phyloP scores from a whole-genome alignment of 2,888 invertebrate species.

The Agrotis ipsilon region DNA sequence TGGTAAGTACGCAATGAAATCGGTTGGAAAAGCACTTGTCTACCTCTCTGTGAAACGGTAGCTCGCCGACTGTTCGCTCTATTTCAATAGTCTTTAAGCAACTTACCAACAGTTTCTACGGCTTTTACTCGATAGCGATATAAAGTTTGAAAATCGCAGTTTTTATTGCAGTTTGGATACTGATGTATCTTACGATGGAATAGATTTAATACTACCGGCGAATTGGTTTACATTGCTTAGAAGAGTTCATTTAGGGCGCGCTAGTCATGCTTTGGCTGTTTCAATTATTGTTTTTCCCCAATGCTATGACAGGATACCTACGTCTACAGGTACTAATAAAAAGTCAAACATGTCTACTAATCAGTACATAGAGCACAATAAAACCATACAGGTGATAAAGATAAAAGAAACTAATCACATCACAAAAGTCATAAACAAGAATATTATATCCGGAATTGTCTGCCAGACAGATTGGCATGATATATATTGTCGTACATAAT shows the following conservation, averaged over 20 bases:
- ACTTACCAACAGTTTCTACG: constrained; percentile 64
- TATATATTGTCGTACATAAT: constrained; percentile 5
- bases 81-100: constrained; percentile 69
- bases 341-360: neutral
- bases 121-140: constrained; percentile 59
- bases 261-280: neutral
- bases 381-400: constrained; percentile 11
- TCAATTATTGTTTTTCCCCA: no score
- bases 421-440: constrained; percentile 15
- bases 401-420: constrained; percentile 8
- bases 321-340: no score
- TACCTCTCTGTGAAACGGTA: constrained; percentile 48
- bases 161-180: constrained; percentile 70
- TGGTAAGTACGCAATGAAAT: constrained; percentile 54
- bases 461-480: constrained; percentile 4
- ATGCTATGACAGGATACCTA: no score
- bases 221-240: constrained; percentile 34
- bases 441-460: constrained; percentile 1
- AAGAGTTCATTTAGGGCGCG: constrained; percentile 14
- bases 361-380: neutral
- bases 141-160: constrained; percentile 70
- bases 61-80: constrained; percentile 51
- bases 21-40: constrained; percentile 54
- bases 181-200: constrained; percentile 55
- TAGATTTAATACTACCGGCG: constrained; percentile 35